These are phyloP conservation scores for Pelodytes ibericus DNA, from an alignment of 2,797 vertebrate species.

Conservation along the genomic window DNA sequence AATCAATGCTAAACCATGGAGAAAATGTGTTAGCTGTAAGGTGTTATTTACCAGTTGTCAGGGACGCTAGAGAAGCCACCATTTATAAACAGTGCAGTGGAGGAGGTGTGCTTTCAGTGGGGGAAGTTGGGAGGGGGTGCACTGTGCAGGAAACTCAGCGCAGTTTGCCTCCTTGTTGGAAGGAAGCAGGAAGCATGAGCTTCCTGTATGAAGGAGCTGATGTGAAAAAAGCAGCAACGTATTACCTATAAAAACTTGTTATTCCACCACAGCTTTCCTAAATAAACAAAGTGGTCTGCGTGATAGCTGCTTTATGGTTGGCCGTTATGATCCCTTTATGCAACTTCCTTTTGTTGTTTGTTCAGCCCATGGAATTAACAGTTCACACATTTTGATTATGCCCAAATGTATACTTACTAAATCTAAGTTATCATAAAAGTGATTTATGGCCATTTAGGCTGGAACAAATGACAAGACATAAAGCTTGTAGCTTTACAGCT, in stretches of 20 bases:
- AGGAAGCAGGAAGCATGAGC: not conserved
- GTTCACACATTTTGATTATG: not conserved
- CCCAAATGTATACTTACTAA: not conserved
- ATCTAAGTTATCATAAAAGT: not conserved
- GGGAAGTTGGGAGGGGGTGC: not conserved
- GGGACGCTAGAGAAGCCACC: not conserved
- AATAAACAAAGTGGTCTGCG: not conserved
- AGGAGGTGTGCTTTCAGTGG: not conserved
- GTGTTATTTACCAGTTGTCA: no score
- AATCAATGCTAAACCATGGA: no score
- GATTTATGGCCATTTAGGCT: not conserved
- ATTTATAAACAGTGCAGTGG: not conserved
- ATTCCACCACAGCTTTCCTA: not conserved
- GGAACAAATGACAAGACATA: not conserved
- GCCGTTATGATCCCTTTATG: not conserved
- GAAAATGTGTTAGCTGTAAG: no score
- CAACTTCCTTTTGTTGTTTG: not conserved
- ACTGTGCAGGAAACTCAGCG: not conserved
- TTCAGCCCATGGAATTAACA: not conserved
- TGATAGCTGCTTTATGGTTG: not conserved
- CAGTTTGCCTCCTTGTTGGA: not conserved
- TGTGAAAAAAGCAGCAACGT: not conserved
- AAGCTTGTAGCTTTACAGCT: not conserved
- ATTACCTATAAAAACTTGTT: not conserved
- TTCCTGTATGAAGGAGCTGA: not conserved